These are phyloP conservation scores for Oncorhynchus mykiss DNA, from an alignment of 2,113 vertebrate genomes.

Conservation along the genomic window DNA sequence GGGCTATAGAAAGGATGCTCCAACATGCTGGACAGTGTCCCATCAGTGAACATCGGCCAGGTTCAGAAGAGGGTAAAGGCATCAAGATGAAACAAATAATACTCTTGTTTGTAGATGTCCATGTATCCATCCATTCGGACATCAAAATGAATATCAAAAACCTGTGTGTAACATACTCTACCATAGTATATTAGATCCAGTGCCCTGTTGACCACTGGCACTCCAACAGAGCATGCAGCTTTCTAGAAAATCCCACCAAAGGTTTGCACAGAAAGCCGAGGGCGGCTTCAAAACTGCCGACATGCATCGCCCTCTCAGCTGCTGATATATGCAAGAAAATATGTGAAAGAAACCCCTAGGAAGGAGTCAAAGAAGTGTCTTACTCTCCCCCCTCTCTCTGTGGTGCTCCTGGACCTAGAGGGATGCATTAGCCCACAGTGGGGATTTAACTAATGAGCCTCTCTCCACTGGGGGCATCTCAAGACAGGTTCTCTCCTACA, in stretches of 20 bases:
- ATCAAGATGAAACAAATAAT: too few relatives aligned
- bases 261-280: constrained; percentile 53
- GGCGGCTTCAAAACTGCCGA: constrained; percentile 50
- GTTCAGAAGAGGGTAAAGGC: constrained; percentile 2
- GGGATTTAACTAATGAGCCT: constrained; percentile 83
- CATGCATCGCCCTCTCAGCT: constrained; percentile 61
- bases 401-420: constrained; percentile 72
- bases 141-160: background rate
- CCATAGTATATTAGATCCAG: too few relatives aligned
- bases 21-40: constrained; percentile 7
- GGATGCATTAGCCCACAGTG: constrained; percentile 74
- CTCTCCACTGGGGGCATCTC: constrained; percentile 75
- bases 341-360: constrained; percentile 71
- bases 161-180: too few relatives aligned
- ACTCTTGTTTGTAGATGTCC: background rate
- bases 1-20: constrained; percentile 39
- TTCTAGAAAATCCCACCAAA: constrained; percentile 26
- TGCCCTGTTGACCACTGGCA: constrained; percentile 31
- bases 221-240: constrained; percentile 24
- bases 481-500: constrained; percentile 79
- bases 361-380: constrained; percentile 74
- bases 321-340: constrained; percentile 78
- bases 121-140: background rate
- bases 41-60: background rate
- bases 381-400: constrained; percentile 61